Evolutionary conservation across 2,888 invertebrate species (phyloP), one percentile per base, ranked within the genome.

Genomic region (Rhamphomyia laevipes): DNA sequence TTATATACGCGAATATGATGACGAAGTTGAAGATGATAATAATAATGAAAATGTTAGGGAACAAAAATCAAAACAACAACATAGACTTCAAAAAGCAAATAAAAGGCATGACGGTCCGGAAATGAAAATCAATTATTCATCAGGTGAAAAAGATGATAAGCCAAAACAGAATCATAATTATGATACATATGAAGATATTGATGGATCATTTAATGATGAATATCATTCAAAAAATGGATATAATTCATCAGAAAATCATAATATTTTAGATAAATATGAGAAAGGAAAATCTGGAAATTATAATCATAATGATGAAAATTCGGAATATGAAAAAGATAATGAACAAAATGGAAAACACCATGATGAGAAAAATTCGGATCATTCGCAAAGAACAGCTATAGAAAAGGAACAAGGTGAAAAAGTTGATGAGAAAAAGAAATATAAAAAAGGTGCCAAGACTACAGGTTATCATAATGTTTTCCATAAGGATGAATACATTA

Each of bases 401-500:
- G 13, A n/a, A 35, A n/a, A n/a, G 4, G 35, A n/a, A 35, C n/a
- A 35, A 10, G 35, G 35, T 35, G 35, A 35, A n/a, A 13, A 35
- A 4, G 3, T 35, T n/a, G n/a, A n/a, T n/a, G 35, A 35, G n/a
- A 35, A 35, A 35, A 35, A 35, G 35, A 35, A 35, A 35, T n/a
- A 35, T 35, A 35, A 35, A n/a, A 35, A 35, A 35, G 35, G 35
- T 35, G 13, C 35, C 5, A 41, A 41, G 2, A 21, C 12, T 2
- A 21, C 18, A 47, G 87, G 87, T 1, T 87, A 79, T 66, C 88
- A 89, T 61, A 84, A 88, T 66, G 84, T 86, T 62, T 84, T 83
- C 31, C 87, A 89, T 69, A 87, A 89, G 62, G 89, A 89, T 63
- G 89, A 90, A 65, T 85, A 80, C 63, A 84, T 86, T 61, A 87